phyloP scores from a whole-genome alignment of 2,797 vertebrate species.

The Myotis pilosus region DNA sequence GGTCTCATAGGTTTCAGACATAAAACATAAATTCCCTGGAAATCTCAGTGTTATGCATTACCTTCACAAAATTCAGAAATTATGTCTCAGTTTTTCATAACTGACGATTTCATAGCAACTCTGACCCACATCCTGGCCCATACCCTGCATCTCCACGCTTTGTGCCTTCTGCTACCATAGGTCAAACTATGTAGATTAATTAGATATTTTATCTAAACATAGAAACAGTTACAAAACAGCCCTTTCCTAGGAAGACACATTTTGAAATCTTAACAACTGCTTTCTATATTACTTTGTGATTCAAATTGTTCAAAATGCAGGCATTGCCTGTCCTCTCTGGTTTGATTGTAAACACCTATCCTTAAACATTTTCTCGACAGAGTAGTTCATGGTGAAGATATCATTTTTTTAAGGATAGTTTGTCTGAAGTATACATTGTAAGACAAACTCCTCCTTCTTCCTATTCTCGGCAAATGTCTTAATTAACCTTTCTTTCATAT shows the following conservation, averaged over 20 bases:
- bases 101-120: neutral
- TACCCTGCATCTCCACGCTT: neutral
- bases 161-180: neutral
- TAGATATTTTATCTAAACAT: neutral
- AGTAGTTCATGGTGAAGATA: neutral
- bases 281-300: neutral
- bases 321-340: neutral
- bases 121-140: neutral
- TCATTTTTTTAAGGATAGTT: neutral
- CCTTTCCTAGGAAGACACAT: slow-evolving; percentile 27
- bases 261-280: neutral
- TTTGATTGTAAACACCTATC: neutral
- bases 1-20: neutral
- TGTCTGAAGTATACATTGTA: neutral
- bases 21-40: slow-evolving; percentile 12
- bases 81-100: neutral
- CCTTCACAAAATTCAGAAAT: neutral
- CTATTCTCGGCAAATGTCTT: slow-evolving; percentile 71
- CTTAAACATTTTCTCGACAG: neutral
- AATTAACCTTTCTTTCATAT: slow-evolving; percentile 79
- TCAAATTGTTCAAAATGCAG: neutral
- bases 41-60: neutral
- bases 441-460: slow-evolving; percentile 74
- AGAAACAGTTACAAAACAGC: neutral
- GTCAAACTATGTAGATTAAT: neutral